phyloP scores from a whole-genome alignment of 1,140 invertebrate genomes.

The Zaprionus taronus region DNA sequence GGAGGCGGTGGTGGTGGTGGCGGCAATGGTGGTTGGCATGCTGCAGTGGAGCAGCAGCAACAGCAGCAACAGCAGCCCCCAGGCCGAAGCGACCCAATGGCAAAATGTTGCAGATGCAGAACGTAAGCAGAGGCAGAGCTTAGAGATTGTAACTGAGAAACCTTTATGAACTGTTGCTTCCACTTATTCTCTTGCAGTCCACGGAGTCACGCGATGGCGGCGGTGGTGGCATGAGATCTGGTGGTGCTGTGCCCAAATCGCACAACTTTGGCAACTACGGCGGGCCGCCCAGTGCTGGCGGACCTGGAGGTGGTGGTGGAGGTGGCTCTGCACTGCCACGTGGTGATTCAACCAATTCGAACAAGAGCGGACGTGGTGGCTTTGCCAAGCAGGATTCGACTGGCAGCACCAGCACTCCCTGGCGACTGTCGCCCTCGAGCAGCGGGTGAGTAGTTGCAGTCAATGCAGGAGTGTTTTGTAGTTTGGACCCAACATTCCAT shows the following conservation, averaged over 20 bases:
- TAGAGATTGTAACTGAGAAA: neutral
- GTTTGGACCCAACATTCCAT: slow-evolving; percentile 41
- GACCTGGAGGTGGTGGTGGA: slow-evolving; percentile 63
- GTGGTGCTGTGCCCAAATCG: slow-evolving; percentile 91
- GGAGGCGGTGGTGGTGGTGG: slow-evolving; percentile 18
- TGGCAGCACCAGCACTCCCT: slow-evolving; percentile 88
- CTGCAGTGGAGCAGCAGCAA: slow-evolving; percentile 60
- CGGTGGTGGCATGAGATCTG: slow-evolving; percentile 64
- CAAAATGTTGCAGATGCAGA: slow-evolving; percentile 82
- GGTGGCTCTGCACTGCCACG: slow-evolving; percentile 81
- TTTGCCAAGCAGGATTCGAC: slow-evolving; percentile 91
- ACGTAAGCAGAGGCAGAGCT: slow-evolving; percentile 43
- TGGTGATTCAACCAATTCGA: slow-evolving; percentile 85
- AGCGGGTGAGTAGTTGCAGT: slow-evolving; percentile 88
- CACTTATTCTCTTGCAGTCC: slow-evolving; percentile 83
- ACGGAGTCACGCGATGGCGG: slow-evolving; percentile 85
- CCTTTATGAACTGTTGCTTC: neutral
- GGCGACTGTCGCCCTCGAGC: slow-evolving; percentile 91
- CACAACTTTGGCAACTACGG: slow-evolving; percentile 94
- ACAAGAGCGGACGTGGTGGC: slow-evolving; percentile 68
- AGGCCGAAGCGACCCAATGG: slow-evolving; percentile 74
- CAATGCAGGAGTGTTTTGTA: neutral
- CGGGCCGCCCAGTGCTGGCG: slow-evolving; percentile 80
- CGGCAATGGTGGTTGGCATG: slow-evolving; percentile 48
- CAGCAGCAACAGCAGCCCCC: slow-evolving; percentile 59